Base-by-base conservation (phyloP, 2,113 vertebrate species). In the Galbula dea region DNA sequence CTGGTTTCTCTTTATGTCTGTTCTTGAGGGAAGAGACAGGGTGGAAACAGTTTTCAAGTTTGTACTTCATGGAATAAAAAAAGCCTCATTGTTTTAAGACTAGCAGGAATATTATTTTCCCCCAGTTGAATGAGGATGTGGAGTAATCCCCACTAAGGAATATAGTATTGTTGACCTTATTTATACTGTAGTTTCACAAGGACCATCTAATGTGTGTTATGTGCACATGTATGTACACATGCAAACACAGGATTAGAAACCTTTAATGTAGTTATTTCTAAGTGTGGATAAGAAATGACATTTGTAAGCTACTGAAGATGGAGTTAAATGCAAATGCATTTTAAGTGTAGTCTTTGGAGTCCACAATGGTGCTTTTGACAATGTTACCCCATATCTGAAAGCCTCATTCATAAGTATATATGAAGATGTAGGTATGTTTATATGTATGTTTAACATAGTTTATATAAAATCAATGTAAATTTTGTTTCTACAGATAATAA, bases 371-470 rank as follows among this genome's bases (percentile, higher is more conserved):
- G 83, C 94, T 91, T 91, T 84, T 86, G 90, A 90, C 78, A 72
- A 94, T 74, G 81, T 94, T 96, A 89, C 34, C 30, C 77, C 29
- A 0, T 76, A 58, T 86, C 37, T 43, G 82, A 90, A 88, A 93
- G 75, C 83, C 75, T 94, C 80, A 17, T 88, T 92, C 77, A 46
- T 87, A 68, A 90, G 86, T 88, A 89, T 72, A 79, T 82, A 90
- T 67, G 73, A 52, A 78, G 78, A 77, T 94, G 91, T 95, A 96
- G 89, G 79, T 94, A 96, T 96, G 89, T 94, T 94, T 95, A 91
- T 95, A 95, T 94, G 94, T 93, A 94, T 94, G 94, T 95, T 96
- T 94, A 95, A 95, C 91, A 96, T 89, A 96, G 94, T 95, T 96
- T 94, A 90, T 94, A 94, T 93, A 80, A 95, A 95, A 87, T 87